Percentiles rank a stretch among this genome's conserved stretches.
These are phyloP conservation scores for Oncorhynchus tshawytscha DNA, from an alignment of 2,113 vertebrate genomes.

Conservation along the genomic window DNA sequence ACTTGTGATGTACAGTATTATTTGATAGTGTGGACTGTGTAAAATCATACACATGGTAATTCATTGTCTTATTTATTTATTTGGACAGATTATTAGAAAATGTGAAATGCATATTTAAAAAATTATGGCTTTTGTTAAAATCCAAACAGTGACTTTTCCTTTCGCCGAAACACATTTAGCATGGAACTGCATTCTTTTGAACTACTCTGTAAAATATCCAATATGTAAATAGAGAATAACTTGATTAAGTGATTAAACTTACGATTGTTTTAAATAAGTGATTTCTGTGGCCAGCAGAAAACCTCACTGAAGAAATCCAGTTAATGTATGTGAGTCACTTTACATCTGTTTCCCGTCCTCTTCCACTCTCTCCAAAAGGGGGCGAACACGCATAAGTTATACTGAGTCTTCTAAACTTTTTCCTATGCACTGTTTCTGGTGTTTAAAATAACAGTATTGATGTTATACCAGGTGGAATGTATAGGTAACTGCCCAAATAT, in stretches of 20 bases:
- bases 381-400: constrained; percentile 2
- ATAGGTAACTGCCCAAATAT: too few relatives aligned
- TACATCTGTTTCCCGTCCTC: background rate
- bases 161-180: background rate
- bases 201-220: background rate
- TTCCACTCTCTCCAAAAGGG: constrained; percentile 7
- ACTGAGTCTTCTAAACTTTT: background rate
- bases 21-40: background rate
- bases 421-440: too few relatives aligned
- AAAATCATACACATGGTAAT: background rate
- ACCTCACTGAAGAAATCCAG: too few relatives aligned
- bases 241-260: constrained; percentile 2
- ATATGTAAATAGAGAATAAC: constrained; percentile 6
- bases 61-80: background rate
- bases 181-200: background rate
- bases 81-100: background rate
- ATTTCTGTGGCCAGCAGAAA: background rate
- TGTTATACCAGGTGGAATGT: too few relatives aligned
- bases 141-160: constrained; percentile 20
- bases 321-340: background rate
- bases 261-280: background rate
- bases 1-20: background rate
- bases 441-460: too few relatives aligned
- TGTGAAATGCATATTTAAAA: background rate
- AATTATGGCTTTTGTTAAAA: background rate